phyloP scores from a whole-genome alignment of 2,888 invertebrate genomes.

The Acheta domesticus region DNA sequence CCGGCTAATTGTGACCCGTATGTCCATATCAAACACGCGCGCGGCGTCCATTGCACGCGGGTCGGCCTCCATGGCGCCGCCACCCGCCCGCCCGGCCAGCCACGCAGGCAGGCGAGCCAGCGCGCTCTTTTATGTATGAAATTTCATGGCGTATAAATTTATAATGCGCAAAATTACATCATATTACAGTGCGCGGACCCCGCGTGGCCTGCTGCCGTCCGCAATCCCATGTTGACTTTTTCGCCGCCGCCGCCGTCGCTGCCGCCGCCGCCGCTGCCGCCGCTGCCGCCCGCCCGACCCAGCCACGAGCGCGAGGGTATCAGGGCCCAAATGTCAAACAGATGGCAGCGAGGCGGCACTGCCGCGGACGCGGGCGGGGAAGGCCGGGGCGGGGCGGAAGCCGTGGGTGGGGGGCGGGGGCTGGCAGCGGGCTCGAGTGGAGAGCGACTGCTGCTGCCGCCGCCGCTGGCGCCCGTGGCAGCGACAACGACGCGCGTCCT shows the following conservation, averaged over 20 bases:
- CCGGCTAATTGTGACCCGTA: conserved; percentile 18
- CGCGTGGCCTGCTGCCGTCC: background rate
- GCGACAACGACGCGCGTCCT: too few species aligned
- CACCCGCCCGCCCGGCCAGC: background rate
- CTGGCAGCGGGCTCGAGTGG: too few species aligned
- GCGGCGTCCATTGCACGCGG: background rate
- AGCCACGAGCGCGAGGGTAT: background rate
- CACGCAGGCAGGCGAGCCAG: background rate
- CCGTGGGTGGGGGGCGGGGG: too few species aligned
- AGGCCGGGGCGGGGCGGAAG: background rate
- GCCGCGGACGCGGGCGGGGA: background rate
- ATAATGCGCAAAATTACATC: conserved; percentile 18
- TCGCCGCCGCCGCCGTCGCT: background rate
- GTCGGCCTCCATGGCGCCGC: background rate
- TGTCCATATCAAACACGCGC: conserved; percentile 3
- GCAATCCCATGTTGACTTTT: background rate
- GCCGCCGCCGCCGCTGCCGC: background rate
- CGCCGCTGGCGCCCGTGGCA: too few species aligned
- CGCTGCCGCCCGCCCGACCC: background rate
- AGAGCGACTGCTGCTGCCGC: too few species aligned
- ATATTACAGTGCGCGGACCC: background rate
- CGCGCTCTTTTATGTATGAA: background rate
- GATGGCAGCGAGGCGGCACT: too few species aligned
- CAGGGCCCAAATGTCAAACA: too few species aligned
- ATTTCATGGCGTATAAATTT: conserved; percentile 9